These are phyloP conservation scores for Macrophya alboannulata DNA, from an alignment of 2,888 invertebrate species.

Conservation along the genomic window DNA sequence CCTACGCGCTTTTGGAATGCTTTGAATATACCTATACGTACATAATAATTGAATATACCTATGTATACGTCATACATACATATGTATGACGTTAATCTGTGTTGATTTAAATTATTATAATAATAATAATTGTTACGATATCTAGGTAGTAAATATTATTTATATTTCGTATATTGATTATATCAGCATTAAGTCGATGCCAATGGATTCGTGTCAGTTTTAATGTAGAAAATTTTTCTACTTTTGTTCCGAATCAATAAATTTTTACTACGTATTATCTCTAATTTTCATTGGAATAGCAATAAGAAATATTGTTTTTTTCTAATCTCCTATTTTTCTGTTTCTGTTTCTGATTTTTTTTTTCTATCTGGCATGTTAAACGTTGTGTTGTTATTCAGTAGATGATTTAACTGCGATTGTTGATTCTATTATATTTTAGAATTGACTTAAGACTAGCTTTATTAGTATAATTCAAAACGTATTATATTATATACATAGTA, in stretches of 20 bases:
- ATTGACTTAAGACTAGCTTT: constrained; percentile 46
- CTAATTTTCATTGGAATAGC: neutral
- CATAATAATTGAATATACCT: no score
- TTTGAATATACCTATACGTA: neutral
- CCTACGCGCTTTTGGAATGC: neutral
- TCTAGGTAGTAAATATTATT: constrained; percentile 4
- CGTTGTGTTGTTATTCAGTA: constrained; percentile 1
- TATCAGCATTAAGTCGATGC: neutral
- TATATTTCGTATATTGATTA: neutral
- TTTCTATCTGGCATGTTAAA: neutral
- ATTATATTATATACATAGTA: constrained; percentile 6
- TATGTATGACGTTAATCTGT: neutral
- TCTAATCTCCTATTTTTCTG: neutral
- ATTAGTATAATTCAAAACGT: constrained; percentile 45
- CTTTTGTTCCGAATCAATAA: no score
- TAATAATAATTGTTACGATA: constrained; percentile 4
- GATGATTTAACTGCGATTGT: constrained; percentile 31
- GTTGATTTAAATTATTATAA: neutral
- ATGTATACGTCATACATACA: no score
- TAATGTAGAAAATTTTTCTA: neutral
- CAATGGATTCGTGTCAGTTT: constrained; percentile 8
- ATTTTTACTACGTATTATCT: no score
- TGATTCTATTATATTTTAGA: constrained; percentile 20
- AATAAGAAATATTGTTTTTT: neutral
- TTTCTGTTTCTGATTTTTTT: neutral